Conservation (phyloP, 2,888 invertebrate species). For the Pristionchus mayeri region DNA sequence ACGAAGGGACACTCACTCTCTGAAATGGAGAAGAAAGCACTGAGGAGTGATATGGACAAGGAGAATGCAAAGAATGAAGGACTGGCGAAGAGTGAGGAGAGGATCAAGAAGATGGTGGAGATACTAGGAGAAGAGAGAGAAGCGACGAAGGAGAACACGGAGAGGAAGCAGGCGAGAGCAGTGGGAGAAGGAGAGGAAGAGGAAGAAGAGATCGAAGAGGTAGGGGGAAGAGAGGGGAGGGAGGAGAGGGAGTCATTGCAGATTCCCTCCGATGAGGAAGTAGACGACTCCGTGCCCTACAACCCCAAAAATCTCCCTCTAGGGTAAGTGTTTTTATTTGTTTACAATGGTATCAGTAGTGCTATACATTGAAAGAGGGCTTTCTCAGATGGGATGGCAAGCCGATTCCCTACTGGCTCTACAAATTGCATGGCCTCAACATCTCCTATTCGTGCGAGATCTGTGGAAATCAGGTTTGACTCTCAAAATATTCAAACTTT, state of each 20-base stretch:
- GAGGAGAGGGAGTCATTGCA: neutral
- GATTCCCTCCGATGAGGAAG: slow-evolving; percentile 78
- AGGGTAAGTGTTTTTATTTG: slow-evolving; percentile 87
- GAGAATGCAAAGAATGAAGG: slow-evolving; percentile 57
- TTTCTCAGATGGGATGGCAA: slow-evolving; percentile 73
- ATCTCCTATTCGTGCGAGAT: slow-evolving; percentile 99
- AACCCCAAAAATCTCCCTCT: slow-evolving; percentile 99
- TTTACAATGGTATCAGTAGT: neutral
- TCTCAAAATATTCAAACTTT: neutral
- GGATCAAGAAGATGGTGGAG: slow-evolving; percentile 61
- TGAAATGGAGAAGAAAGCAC: slow-evolving; percentile 90
- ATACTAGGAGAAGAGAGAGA: slow-evolving; percentile 83
- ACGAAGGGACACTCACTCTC: slow-evolving; percentile 91
- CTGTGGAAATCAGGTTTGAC: slow-evolving; percentile 86
- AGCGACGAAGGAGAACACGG: slow-evolving; percentile 97
- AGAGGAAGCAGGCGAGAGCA: slow-evolving; percentile 91
- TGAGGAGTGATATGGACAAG: slow-evolving; percentile 63
- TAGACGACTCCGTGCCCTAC: slow-evolving; percentile 93
- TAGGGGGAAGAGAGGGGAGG: neutral
- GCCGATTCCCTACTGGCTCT: slow-evolving; percentile 80
- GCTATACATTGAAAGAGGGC: neutral
- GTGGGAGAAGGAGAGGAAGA: slow-evolving; percentile 81
- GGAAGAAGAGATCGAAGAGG: slow-evolving; percentile 82
- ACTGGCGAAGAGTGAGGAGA: slow-evolving; percentile 40
- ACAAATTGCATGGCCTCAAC: slow-evolving; percentile 97